Evolutionary conservation across 2,113 vertebrate species (phyloP), one percentile per base, ranked within the genome.

Genomic region (Saguinus midas): DNA sequence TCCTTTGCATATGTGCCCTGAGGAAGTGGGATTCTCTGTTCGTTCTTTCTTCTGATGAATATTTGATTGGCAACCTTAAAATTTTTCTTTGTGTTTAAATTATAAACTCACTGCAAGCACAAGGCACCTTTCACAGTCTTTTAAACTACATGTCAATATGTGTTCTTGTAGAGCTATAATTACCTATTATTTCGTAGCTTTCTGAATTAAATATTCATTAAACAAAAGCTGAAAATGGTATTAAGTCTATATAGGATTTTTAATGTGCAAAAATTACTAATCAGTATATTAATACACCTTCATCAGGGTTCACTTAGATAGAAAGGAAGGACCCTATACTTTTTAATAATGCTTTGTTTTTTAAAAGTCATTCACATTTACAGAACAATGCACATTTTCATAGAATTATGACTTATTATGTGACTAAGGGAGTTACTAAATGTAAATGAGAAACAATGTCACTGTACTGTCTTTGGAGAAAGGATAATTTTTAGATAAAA

Each of bases 131-230:
- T 96, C 95, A 90, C 27, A n/a, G 68, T 95, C 97, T 97, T 95
- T 97, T 87, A 97, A 98, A 82, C 83, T 92, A 45, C 96, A 64
- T 96, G 96, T 95, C 97, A 98, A 96, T 97, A 98, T 97, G 95
- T 96, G 96, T 98, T 98, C 96, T 95, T 57, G 91, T 93, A 85
- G 90, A 96, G 92, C 80, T 97, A 61, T 95, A 96, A 98, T 96
- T 98, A 96, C 96, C 91, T 98, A 97, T 97, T 97, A 94, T 98
- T 98, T 90, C 32, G 0, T 88, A 95, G 96, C 95, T 96, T 97
- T 96, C 96, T 57, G 70, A 97, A 97, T 97, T 97, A 97, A 96
- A 97, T 97, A 96, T 96, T 96, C 97, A 97, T 97, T 98, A 96
- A 98, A 97, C 76, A 97, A 97, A 95, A 87, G 91, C 80, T 95